Base-by-base conservation (phyloP, 2,888 invertebrate species). In the Pandemis corylana region DNA sequence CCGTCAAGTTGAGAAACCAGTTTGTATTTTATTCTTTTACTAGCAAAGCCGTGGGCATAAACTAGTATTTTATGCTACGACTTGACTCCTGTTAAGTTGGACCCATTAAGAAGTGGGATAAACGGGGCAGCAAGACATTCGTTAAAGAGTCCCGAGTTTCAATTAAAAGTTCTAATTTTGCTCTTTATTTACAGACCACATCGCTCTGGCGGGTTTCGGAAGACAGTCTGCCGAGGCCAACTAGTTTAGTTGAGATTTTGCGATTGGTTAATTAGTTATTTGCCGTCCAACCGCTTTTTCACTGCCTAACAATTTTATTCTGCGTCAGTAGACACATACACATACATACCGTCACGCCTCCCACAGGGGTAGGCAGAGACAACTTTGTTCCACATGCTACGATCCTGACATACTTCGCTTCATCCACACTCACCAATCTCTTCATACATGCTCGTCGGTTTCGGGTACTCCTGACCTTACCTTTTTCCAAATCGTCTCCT, bases 131-230 rank as follows among this genome's bases (percentile, higher is more conserved):
- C 51, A 42, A 62, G 53, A 62, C 61, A 51, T 67, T 62, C 44
- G 72, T 51, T 62, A 61, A 72, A 72, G 15, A 72, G 61, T 56
- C 44, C 63, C 36, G 44, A 20, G 64, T 49, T 66, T 67, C 66
- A 61, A 59, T 61, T 68, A 42, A 68, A 42, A 62, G 51, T 72
- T 67, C 67, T 67, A 56, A 65, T 56, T 65, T 56, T 20, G 56
- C 56, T 71, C 56, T 56, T 65, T 56, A 56, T 65, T 65, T 71
- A 59, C 65, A 36, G 44, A 63, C 62, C 62, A 49, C 61, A 61
- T 61, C 36, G 46, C 13, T 15, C 41, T 28, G 59, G 9, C 59
- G 59, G 28, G 10, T 59, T 59, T 59, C 10, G 59, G 53, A 56
- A 56, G 56, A 9, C 53, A 7, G 12, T 28, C n/a, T 28, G 0